Percentiles rank a stretch among this genome's conserved stretches.
Conservation (phyloP, 2,888 invertebrate species). For the Epinotia ramella region DNA sequence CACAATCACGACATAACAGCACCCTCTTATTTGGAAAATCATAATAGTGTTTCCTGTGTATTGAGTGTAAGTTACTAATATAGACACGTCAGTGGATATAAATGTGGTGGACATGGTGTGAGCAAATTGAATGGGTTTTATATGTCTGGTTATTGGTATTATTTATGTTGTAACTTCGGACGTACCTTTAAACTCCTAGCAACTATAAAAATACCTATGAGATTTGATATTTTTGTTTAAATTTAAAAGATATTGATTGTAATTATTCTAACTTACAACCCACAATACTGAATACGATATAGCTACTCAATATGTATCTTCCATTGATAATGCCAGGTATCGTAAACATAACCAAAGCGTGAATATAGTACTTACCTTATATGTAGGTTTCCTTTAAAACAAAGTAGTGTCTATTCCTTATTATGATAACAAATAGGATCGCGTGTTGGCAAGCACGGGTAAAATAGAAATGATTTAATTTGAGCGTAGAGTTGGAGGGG, state of each 20-base stretch:
- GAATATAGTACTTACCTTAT: neutral
- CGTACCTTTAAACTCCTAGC: neutral
- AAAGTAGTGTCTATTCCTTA: constrained; percentile 52
- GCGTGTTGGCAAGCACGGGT: constrained; percentile 74
- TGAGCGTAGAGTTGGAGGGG: constrained; percentile 61
- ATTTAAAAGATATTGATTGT: neutral
- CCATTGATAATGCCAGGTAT: neutral
- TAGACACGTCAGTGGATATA: constrained; percentile 53
- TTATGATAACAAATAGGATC: constrained; percentile 63
- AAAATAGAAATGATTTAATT: constrained; percentile 82
- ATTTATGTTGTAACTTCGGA: neutral
- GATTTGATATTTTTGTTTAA: neutral
- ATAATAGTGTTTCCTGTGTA: constrained; percentile 39
- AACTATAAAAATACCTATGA: neutral
- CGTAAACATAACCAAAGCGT: neutral
- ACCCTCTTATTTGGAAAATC: constrained; percentile 46
- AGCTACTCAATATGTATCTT: too few relatives aligned
- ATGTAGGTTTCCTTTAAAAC: neutral
- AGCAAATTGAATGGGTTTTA: neutral
- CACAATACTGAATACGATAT: too few relatives aligned
- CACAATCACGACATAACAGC: constrained; percentile 61
- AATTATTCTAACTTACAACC: neutral
- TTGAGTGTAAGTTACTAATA: constrained; percentile 51
- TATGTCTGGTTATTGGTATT: neutral
- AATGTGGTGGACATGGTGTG: constrained; percentile 36